Base-by-base conservation (phyloP, 2,888 invertebrate genomes). In the Drosophila koepferae region DNA sequence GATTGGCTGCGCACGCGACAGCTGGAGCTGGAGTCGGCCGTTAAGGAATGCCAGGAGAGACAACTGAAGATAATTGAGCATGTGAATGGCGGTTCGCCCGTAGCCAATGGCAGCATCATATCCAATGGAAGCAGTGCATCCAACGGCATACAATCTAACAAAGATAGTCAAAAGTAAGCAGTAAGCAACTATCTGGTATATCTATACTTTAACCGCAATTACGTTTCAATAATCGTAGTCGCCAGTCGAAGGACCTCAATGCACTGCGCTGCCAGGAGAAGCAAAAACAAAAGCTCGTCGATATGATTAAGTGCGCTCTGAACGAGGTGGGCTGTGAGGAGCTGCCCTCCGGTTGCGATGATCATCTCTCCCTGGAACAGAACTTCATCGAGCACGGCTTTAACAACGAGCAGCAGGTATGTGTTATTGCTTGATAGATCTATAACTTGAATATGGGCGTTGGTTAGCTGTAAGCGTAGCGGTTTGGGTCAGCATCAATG, bases 261-360 rank as follows among this genome's bases (percentile, higher is more conserved):
- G 97, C 98, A 90, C 93, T 97, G 69, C 95, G 96, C 81, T 97
- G 98, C 86, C 95, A 96, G 76, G 97, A 98, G 92, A 95, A 97
- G 73, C 97, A 97, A 92, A 95, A 97, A 92, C 95, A 96, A 69
- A 96, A 95, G 85, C 96, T 98, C 91, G 95, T 96, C 5, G 97
- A 98, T 91, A 95, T 98, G 92, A 97, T 97, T 80, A 95, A 96
- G 87, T 95, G 96, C 53, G 97, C 97, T n/a, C 93, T 98, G 69
- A 97, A 96, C 69, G 97, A 97, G 92, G 94, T 97, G 36, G 97
- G 97, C 64, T 97, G 97, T 91, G 97, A 97, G 92, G 97, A 97
- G 93, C 95, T 97, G 68, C 97, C 97, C 18, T 96, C 97, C 9
- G 97, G 97, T 59, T 97, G 97, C 91, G 95, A 95, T 14, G 97